Base-by-base conservation (phyloP, 2,888 invertebrate genomes). In the Lycocerus yunnanus region DNA sequence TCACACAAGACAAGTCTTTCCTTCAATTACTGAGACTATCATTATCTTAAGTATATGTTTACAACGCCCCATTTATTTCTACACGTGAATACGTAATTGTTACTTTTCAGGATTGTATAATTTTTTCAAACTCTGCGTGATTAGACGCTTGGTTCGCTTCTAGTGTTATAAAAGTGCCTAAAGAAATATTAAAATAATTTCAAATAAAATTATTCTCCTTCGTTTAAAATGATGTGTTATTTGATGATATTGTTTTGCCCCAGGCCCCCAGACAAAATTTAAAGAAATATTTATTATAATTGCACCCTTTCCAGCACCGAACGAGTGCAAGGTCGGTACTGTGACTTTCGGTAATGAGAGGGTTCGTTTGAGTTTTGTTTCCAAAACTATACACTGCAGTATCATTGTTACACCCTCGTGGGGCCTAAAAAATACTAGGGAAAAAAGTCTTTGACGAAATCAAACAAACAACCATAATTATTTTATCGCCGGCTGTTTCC, bases 1-100 rank as follows among this genome's bases (percentile, higher is more conserved):
- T 69, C 71, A 71, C 66, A 74, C 69, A 74, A 71, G 68, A 69
- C 77, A 66, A 72, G 78, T 78, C 78, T 78, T 77, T 74, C 78
- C 76, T 78, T 72, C 72, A 78, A 72, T 78, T 77, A 78, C 72
- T 77, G 80, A 81, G 80, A 80, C 80, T 82, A 79, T 83, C 82
- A 84, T 84, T 84, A 84, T 80, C 78, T 74, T 83, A 84, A 84
- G 83, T 81, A 82, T 82, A 84, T 82, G 84, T 83, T 84, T 81
- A 80, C 81, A 72, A 60, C 80, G 78, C 81, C 78, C 80, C 81
- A 82, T 84, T 84, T 84, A 82, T 81, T 82, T 82, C 82, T 84
- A 80, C 83, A 83, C 83, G 84, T 82, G 84, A 84, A 83, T 82
- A 79, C 79, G 78, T 83, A 84, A 84, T 84, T 83, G 81, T 80